Evolutionary conservation across 2,888 invertebrate genomes (phyloP).

Genomic region (Drosophila koepferae): DNA sequence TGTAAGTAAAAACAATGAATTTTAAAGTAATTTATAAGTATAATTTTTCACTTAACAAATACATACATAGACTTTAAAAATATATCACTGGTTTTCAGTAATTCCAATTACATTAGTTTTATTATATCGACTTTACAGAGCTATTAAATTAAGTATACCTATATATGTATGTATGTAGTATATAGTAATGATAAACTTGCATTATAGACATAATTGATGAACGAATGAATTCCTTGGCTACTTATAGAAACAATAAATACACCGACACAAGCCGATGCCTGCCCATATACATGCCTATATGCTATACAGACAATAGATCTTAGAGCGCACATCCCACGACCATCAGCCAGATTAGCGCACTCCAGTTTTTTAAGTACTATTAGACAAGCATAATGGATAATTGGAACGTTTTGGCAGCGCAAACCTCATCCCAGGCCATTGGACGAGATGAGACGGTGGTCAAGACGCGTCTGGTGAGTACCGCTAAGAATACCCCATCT

Average conservation of each 20-base stretch:
- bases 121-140: neutral
- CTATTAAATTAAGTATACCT: too few species aligned
- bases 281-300: slow-evolving; percentile 14
- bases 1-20: neutral
- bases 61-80: too few species aligned
- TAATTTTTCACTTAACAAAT: neutral
- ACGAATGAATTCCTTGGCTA: slow-evolving; percentile 56
- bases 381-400: slow-evolving; percentile 87
- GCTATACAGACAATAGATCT: slow-evolving; percentile 35
- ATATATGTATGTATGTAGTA: too few species aligned
- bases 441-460: slow-evolving; percentile 87
- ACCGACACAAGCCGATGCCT: slow-evolving; percentile 44
- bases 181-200: slow-evolving; percentile 8
- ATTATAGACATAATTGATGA: slow-evolving; percentile 33
- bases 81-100: neutral
- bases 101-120: neutral
- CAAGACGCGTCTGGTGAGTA: slow-evolving; percentile 83
- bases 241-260: slow-evolving; percentile 57
- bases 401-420: slow-evolving; percentile 90
- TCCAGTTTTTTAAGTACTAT: slow-evolving; percentile 33
- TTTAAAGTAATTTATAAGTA: neutral
- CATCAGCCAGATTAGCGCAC: slow-evolving; percentile 24
- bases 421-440: slow-evolving; percentile 88
- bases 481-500: slow-evolving; percentile 4
- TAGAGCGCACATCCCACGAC: slow-evolving; percentile 36